Evolutionary conservation across 2,797 vertebrate species (phyloP), one percentile per base, ranked within the genome.

Genomic region (Philypnodon macrostomus): DNA sequence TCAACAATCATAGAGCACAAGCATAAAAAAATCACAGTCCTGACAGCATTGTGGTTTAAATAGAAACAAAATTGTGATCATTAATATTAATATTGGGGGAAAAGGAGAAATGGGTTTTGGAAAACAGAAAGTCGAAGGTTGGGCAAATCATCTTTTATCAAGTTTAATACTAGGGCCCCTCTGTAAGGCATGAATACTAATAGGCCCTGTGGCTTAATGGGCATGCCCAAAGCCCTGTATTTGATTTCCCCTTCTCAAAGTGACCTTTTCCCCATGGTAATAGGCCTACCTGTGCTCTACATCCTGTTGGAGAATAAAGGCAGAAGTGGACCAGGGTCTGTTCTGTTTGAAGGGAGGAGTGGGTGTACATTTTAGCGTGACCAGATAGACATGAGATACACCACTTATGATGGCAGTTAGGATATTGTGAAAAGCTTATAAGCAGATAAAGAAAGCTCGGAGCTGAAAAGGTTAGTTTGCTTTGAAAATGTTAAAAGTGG

Each of bases 191-290:
- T 89, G 90, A 89, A 90, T 91, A 87, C 86, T 90, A 89, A 91
- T 87, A 75, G 80, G 74, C 67, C 75, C 5, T 49, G 73, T 76
- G 65, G 71, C 75, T 87, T 88, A 90, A 88, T 87, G 79, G 80
- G 74, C 83, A 81, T 86, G 70, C 79, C 82, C 79, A 86, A 87
- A 86, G 85, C 80, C 79, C 58, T 77, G 77, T 85, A 85, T 89
- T 89, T 88, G 81, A 89, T 88, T 90, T 89, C 81, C 71, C 76
- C 83, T 78, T 81, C 84, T 84, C 79, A 87, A 88, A 88, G 84
- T 89, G 85, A 88, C 87, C 87, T 88, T 88, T 90, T 87, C 75
- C 77, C 75, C 60, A 58, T 81, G 82, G 73, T 86, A 85, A 88
- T 87, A 80, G 75, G 71, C 79, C 85, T 81, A 87, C 85, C 87